Conservation (phyloP, 2,888 invertebrate genomes). For the Pseudococcus jackbeardsleyi region DNA sequence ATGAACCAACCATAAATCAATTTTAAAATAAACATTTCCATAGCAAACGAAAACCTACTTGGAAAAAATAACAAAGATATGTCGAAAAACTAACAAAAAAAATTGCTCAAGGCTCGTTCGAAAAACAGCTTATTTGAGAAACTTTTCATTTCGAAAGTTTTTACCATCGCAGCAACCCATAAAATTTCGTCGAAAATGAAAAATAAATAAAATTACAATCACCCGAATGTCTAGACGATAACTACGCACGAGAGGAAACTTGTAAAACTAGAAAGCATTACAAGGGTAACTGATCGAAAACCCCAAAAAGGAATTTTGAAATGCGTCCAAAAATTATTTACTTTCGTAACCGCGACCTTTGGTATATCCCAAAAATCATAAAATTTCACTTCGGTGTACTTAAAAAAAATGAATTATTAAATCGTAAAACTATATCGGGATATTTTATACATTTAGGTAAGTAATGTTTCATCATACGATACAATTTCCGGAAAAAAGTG, state of each 20-base stretch:
- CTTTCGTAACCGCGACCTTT: neutral
- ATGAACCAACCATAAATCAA: neutral
- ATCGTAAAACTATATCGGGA: neutral
- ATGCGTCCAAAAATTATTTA: slow-evolving; percentile 1
- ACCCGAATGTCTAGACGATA: slow-evolving; percentile 38
- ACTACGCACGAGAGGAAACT: neutral
- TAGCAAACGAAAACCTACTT: neutral
- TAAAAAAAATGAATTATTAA: slow-evolving; percentile 21
- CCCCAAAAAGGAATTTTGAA: slow-evolving; percentile 15
- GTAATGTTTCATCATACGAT: neutral
- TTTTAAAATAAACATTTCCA: slow-evolving; percentile 2
- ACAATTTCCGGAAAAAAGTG: neutral
- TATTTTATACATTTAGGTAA: neutral
- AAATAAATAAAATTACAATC: slow-evolving; percentile 27
- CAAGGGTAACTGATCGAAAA: slow-evolving; percentile 20
- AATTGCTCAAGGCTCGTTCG: neutral
- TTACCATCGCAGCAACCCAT: slow-evolving; percentile 1
- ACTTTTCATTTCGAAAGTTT: slow-evolving; percentile 19
- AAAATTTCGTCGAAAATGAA: slow-evolving; percentile 34
- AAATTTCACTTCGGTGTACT: neutral
- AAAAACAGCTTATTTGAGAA: slow-evolving; percentile 5
- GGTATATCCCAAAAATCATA: neutral
- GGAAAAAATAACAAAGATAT: neutral
- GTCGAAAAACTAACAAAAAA: neutral
- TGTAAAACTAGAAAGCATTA: neutral